These are phyloP conservation scores for Bombus waltoni DNA, from an alignment of 1,140 invertebrate genomes.

Conservation along the genomic window DNA sequence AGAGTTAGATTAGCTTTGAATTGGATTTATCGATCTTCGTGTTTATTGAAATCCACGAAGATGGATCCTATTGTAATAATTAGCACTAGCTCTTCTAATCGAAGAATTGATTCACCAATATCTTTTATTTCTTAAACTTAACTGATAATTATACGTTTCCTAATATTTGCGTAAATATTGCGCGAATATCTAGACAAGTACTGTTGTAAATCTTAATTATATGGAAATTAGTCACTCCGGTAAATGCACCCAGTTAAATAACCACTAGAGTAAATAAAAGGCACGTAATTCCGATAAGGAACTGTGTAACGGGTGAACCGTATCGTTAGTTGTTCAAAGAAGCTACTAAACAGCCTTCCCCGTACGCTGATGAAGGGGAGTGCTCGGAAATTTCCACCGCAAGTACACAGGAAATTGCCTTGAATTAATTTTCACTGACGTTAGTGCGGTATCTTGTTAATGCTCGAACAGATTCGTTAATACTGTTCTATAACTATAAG, in stretches of 20 bases:
- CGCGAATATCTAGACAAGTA: too few species aligned
- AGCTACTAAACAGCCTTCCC: background rate
- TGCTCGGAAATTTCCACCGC: background rate
- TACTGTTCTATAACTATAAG: background rate
- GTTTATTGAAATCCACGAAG: too few species aligned
- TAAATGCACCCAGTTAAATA: background rate
- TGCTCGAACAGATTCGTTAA: constrained; percentile 40
- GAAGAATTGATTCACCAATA: too few species aligned
- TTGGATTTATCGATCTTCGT: too few species aligned
- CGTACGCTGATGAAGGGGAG: background rate
- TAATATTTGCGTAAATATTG: background rate
- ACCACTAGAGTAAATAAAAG: background rate
- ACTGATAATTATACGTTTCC: too few species aligned
- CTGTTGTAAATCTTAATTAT: background rate
- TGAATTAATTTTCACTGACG: constrained; percentile 38
- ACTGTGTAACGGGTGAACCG: background rate
- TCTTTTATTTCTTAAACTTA: too few species aligned
- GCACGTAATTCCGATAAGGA: background rate
- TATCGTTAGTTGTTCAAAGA: background rate
- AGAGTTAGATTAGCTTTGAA: too few species aligned
- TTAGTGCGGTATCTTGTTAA: constrained; percentile 27
- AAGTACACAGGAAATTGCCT: constrained; percentile 1
- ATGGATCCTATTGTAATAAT: too few species aligned
- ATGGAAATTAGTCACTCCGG: background rate
- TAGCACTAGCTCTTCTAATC: too few species aligned